These are phyloP conservation scores for Himalopsyche phryganea DNA, from an alignment of 1,140 invertebrate genomes.

Conservation along the genomic window DNA sequence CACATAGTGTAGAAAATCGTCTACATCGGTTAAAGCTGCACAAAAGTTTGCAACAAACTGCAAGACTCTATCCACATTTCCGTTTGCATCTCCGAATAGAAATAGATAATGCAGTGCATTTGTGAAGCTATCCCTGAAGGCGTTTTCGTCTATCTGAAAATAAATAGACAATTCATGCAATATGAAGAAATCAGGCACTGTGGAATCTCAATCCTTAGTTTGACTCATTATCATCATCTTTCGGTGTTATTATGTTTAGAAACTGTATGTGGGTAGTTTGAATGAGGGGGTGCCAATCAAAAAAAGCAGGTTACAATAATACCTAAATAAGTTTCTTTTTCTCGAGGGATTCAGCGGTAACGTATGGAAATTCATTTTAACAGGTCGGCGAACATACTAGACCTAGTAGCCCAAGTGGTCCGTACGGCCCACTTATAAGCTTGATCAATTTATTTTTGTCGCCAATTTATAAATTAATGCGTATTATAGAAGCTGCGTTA, in stretches of 20 bases:
- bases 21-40: slow-evolving; percentile 50
- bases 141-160: slow-evolving; percentile 49
- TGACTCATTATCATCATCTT: neutral
- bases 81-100: slow-evolving; percentile 59
- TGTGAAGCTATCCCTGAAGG: slow-evolving; percentile 52
- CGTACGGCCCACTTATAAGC: no score
- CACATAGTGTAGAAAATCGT: slow-evolving; percentile 53
- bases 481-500: no score
- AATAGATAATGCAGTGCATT: slow-evolving; percentile 55
- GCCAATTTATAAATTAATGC: no score
- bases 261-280: neutral
- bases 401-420: no score
- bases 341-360: no score
- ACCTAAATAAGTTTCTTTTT: no score
- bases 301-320: no score
- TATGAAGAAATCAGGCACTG: neutral
- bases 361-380: no score
- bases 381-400: no score
- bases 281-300: no score
- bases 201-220: neutral
- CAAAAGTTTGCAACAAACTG: slow-evolving; percentile 65
- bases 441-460: no score
- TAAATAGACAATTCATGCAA: neutral
- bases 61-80: slow-evolving; percentile 61
- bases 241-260: neutral